These are phyloP conservation scores for Drosophila erecta DNA, from an alignment of 1,140 invertebrate species.

Conservation along the genomic window DNA sequence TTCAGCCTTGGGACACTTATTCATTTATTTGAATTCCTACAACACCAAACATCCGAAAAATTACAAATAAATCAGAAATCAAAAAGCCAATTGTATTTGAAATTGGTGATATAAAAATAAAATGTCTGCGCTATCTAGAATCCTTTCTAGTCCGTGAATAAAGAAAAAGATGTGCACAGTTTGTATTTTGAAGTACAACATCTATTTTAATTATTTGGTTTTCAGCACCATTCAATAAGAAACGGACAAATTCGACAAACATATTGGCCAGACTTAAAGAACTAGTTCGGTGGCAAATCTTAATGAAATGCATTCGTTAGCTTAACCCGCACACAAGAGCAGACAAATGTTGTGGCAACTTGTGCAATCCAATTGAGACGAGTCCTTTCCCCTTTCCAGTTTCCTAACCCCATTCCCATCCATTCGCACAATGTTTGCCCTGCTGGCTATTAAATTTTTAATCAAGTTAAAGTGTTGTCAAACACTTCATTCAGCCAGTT, in stretches of 20 bases:
- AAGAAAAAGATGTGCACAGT: neutral
- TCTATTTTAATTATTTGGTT: constrained; percentile 19
- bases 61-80: too few relatives aligned
- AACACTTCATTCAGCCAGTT: constrained; percentile 71
- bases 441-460: constrained; percentile 80
- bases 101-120: constrained; percentile 17
- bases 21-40: too few relatives aligned
- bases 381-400: neutral
- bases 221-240: neutral
- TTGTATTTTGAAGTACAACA: neutral
- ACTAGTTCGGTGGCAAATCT: constrained; percentile 33
- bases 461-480: constrained; percentile 82
- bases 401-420: too few relatives aligned
- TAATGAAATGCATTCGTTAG: constrained; percentile 62
- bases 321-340: constrained; percentile 32
- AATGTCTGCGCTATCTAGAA: too few relatives aligned
- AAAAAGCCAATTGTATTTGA: too few relatives aligned
- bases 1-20: too few relatives aligned
- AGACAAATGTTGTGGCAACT: constrained; percentile 69
- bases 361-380: constrained; percentile 69
- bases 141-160: neutral
- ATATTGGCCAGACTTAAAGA: constrained; percentile 16
- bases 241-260: neutral
- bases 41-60: too few relatives aligned
- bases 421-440: constrained; percentile 57